Evolutionary conservation across 2,797 vertebrate species (phyloP).

Genomic region (Hippocampus kuda): DNA sequence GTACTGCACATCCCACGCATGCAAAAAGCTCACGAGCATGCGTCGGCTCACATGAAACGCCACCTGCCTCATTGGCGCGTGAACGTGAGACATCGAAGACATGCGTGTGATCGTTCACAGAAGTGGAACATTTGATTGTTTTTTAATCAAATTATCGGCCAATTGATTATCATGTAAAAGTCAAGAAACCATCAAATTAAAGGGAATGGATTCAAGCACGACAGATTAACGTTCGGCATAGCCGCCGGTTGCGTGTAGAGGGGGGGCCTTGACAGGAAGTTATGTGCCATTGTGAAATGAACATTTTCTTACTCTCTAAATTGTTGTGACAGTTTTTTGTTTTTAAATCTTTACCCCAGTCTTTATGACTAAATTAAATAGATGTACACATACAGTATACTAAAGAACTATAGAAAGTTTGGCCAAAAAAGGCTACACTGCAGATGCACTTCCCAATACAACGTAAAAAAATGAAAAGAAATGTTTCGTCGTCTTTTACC

Average conservation of each 20-base stretch:
- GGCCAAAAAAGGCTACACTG: too few relatives aligned
- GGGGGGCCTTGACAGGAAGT: too few relatives aligned
- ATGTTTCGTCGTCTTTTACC: too few relatives aligned
- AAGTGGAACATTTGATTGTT: neutral
- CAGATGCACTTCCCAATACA: neutral
- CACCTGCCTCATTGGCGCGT: neutral
- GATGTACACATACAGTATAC: too few relatives aligned
- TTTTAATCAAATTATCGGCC: constrained; percentile 24
- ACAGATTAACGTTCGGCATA: neutral
- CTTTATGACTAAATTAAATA: too few relatives aligned
- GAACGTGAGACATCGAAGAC: constrained; percentile 3
- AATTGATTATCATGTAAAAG: constrained; percentile 7
- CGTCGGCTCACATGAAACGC: neutral
- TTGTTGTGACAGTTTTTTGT: too few relatives aligned
- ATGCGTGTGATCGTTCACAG: constrained; percentile 5
- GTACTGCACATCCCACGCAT: neutral
- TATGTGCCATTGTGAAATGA: constrained; percentile 2
- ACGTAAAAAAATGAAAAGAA: neutral
- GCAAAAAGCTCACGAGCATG: neutral
- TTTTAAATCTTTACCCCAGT: too few relatives aligned
- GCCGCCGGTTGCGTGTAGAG: too few relatives aligned
- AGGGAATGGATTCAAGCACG: constrained; percentile 37
- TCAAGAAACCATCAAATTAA: constrained; percentile 47
- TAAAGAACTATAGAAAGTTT: too few relatives aligned
- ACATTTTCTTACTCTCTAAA: constrained; percentile 11